Evolutionary conservation across 2,888 invertebrate genomes (phyloP).

Genomic region (Drosophila rubida): DNA sequence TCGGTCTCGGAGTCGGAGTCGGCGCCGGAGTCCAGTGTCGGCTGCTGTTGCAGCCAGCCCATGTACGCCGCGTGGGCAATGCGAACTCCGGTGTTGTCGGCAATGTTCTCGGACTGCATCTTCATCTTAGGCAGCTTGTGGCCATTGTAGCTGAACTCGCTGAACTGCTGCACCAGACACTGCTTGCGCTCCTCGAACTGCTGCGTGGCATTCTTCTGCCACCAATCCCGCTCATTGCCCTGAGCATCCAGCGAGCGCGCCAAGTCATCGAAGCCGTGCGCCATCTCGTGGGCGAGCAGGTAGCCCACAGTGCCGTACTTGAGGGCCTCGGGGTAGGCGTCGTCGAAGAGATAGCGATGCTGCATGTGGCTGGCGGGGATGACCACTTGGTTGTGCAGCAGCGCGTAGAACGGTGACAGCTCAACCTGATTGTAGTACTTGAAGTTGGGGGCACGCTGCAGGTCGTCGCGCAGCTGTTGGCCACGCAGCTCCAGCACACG

Average conservation of each 20-base stretch:
- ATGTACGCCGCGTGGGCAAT: slow-evolving; percentile 78
- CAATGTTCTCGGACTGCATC: slow-evolving; percentile 76
- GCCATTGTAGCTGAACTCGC: slow-evolving; percentile 51
- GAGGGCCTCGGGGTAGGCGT: slow-evolving; percentile 75
- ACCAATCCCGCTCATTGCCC: slow-evolving; percentile 78
- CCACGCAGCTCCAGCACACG: slow-evolving; percentile 66
- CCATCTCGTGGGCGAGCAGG: slow-evolving; percentile 80
- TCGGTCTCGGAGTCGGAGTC: not conserved
- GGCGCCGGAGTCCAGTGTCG: not conserved
- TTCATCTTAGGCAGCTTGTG: slow-evolving; percentile 42
- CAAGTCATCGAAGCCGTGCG: slow-evolving; percentile 80
- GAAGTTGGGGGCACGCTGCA: slow-evolving; percentile 54
- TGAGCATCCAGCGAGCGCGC: slow-evolving; percentile 73
- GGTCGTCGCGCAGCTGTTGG: slow-evolving; percentile 50
- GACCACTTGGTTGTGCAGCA: slow-evolving; percentile 71
- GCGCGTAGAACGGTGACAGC: slow-evolving; percentile 68
- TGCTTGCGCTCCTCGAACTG: slow-evolving; percentile 69
- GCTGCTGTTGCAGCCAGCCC: slow-evolving; percentile 62
- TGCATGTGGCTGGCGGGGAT: slow-evolving; percentile 76
- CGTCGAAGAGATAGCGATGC: slow-evolving; percentile 80
- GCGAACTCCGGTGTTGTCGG: slow-evolving; percentile 82
- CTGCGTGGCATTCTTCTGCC: slow-evolving; percentile 69
- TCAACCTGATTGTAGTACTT: slow-evolving; percentile 49
- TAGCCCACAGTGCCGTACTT: slow-evolving; percentile 80
- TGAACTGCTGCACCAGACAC: slow-evolving; percentile 78